phyloP scores from a whole-genome alignment of 1,140 invertebrate species.

The Homalodisca vitripennis region DNA sequence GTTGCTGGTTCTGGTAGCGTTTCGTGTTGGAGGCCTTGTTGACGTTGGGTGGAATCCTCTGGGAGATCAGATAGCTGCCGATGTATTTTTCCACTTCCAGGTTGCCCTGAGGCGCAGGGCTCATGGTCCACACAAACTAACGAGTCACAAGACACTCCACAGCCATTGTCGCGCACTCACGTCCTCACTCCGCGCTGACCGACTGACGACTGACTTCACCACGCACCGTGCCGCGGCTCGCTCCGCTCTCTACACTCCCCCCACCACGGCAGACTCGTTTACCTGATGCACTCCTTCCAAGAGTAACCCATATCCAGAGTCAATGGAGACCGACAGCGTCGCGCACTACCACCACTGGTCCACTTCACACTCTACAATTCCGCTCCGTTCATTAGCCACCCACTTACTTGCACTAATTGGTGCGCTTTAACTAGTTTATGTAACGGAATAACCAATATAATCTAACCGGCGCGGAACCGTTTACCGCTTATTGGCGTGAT shows the following conservation, averaged over 20 bases:
- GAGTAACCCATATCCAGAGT: constrained; percentile 27
- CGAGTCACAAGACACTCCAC: not conserved
- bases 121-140: constrained; percentile 52
- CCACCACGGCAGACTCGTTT: constrained; percentile 15
- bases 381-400: not conserved
- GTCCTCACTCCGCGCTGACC: constrained; percentile 10
- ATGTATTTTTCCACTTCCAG: constrained; percentile 65
- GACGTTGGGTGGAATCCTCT: constrained; percentile 36
- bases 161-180: constrained; percentile 8
- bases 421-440: constrained; percentile 10
- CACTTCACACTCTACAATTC: constrained; percentile 20
- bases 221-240: not conserved
- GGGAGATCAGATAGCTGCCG: constrained; percentile 62
- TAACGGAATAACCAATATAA: constrained; percentile 6
- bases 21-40: constrained; percentile 37
- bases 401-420: constrained; percentile 1
- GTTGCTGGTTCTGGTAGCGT: not conserved
- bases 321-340: not conserved
- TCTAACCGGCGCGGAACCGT: too few relatives aligned
- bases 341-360: constrained; percentile 22
- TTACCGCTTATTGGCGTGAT: too few relatives aligned
- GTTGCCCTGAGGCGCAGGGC: constrained; percentile 57
- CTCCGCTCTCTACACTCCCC: constrained; percentile 12
- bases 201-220: not conserved
- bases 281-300: constrained; percentile 31